A percentile compares a stretch with the other conserved stretches of the same genome.
phyloP scores from a whole-genome alignment of 64 coral and sea anemone genomes.

The Anthopleura sola region DNA sequence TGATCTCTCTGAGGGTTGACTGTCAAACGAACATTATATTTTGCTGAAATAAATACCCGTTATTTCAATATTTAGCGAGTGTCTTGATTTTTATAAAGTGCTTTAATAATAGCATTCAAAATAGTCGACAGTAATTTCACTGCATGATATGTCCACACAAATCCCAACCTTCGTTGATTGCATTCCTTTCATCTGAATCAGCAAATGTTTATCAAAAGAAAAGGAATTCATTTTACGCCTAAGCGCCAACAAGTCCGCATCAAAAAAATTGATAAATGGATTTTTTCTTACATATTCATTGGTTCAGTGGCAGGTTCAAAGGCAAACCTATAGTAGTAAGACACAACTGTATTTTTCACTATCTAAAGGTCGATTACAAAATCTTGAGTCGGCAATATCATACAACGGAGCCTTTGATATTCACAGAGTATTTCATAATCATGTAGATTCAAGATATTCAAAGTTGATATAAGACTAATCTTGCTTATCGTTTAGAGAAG shows the following conservation, averaged over 20 bases:
- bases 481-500: neutral
- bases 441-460: neutral
- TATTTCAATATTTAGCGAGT: neutral
- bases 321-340: neutral
- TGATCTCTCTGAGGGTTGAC: no score
- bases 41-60: neutral
- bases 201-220: neutral
- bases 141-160: neutral
- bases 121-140: neutral
- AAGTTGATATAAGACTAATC: constrained; percentile 12
- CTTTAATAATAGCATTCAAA: neutral
- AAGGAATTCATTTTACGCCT: neutral
- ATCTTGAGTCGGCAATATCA: neutral
- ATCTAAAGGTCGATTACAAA: neutral
- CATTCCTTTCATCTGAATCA: constrained; percentile 1
- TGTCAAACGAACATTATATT: no score
- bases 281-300: neutral
- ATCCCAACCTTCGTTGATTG: neutral
- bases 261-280: neutral
- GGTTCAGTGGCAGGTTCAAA: neutral
- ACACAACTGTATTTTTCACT: neutral
- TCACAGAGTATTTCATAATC: neutral
- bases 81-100: neutral
- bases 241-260: constrained; percentile 7
- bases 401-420: neutral